Base-by-base conservation (phyloP, 1,140 invertebrate species). In the Zaprionus gabonicus region DNA sequence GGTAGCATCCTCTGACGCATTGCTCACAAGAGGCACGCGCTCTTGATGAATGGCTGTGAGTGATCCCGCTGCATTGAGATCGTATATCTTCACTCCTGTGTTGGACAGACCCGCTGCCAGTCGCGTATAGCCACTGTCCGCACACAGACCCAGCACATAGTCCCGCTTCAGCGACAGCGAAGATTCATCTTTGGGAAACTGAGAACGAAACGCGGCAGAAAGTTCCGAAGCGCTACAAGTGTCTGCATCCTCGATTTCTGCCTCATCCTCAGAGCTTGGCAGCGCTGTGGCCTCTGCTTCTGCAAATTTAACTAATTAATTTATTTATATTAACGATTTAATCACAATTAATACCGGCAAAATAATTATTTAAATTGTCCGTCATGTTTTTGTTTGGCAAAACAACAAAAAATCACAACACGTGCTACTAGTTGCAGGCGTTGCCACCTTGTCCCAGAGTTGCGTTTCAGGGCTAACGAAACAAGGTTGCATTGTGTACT, bases 71-170 rank as follows among this genome's bases (percentile, higher is more conserved):
- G 55, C 20, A 51, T 76, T 74, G 9, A 91, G 27, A 46, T 92
- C 91, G 36, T 81, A 85, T 3, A 91, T 63, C 25, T 92, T 90
- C 6, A 92, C 83, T 0, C 63, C 46, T 2, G 76, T 74, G 25
- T 78, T 91, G 0, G 88, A 91, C 13, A 91, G 46, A 0, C 91
- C 91, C 0, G 80, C 91, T 2, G 76, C 91, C 5, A 92, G 28
- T 9, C 86, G 66, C 0, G 81, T 81, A 31, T 80, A 90, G 0
- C 58, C 36, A 15, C 46, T 66, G 17, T 91, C 76, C 0, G 75
- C 75, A 44, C 69, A 59, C 12, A 92, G 56, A 6, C 71, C 70
- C 0, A 91, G 67, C 0, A 92, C 71, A 59, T 92, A 92, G 6
- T 82, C 87, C 0, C 76, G 69, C 7, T 91, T 78, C 23, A 92